Percentiles rank a stretch among this genome's conserved stretches.
Conservation (phyloP, 2,113 vertebrate species). For the Otis tarda region DNA sequence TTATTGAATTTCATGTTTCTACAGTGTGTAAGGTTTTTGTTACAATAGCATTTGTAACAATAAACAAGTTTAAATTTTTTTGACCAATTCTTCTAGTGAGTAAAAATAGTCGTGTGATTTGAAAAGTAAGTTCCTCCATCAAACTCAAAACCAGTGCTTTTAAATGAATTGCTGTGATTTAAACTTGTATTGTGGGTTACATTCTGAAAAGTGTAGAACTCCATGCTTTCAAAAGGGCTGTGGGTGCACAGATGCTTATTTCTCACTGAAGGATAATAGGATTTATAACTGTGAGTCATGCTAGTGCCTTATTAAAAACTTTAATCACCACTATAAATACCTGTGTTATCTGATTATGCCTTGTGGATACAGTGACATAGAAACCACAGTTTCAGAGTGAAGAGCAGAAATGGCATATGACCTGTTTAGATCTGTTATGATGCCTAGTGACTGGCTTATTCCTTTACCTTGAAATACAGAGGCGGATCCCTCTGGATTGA, state of each 20-base stretch:
- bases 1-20: not conserved
- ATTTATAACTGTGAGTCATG: not conserved
- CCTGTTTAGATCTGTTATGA: not conserved
- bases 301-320: not conserved
- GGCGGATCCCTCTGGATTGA: not conserved
- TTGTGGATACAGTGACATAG: not conserved
- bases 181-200: not conserved
- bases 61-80: not conserved
- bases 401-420: not conserved
- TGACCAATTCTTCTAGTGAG: not conserved
- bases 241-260: not conserved
- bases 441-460: not conserved
- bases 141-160: not conserved
- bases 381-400: not conserved
- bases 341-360: not conserved
- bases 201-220: not conserved
- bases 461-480: not conserved
- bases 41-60: not conserved
- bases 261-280: not conserved
- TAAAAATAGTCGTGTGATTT: not conserved
- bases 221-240: not conserved
- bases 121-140: not conserved
- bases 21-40: not conserved
- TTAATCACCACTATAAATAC: not conserved
- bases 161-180: not conserved